Percentiles rank a stretch among this genome's conserved stretches.
phyloP scores from a whole-genome alignment of 2,888 invertebrate genomes.

The Nasonia oneida region DNA sequence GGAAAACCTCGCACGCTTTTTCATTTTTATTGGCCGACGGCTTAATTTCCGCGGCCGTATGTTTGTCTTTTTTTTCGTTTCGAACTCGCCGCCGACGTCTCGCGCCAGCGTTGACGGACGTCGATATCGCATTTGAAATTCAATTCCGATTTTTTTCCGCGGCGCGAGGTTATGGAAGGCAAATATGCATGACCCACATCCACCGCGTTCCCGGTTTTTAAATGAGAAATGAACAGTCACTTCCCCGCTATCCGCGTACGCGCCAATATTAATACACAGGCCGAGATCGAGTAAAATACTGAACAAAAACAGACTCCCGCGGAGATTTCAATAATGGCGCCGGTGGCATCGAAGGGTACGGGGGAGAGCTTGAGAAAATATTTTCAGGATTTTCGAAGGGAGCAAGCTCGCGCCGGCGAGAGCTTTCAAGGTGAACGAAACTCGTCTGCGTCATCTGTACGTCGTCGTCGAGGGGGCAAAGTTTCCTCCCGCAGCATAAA shows the following conservation, averaged over 20 bases:
- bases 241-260: background rate
- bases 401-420: constrained; percentile 46
- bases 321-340: constrained; percentile 17
- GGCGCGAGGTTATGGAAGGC: background rate
- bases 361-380: constrained; percentile 44
- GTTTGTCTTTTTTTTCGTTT: background rate
- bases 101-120: background rate
- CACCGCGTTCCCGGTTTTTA: background rate
- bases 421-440: constrained; percentile 25
- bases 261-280: constrained; percentile 22
- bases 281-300: background rate
- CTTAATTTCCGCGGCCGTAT: constrained; percentile 4
- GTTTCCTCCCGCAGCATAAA: constrained; percentile 36
- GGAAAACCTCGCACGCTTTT: constrained; percentile 29
- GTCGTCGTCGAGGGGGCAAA: constrained; percentile 15
- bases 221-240: background rate
- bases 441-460: background rate
- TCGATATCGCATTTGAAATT: background rate
- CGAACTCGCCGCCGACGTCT: background rate
- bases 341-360: background rate
- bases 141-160: background rate
- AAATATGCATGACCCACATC: constrained; percentile 28
- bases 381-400: constrained; percentile 64
- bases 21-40: constrained; percentile 24
- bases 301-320: background rate